Base-by-base conservation (phyloP, 2,113 vertebrate species). In the Aramus guarauna region DNA sequence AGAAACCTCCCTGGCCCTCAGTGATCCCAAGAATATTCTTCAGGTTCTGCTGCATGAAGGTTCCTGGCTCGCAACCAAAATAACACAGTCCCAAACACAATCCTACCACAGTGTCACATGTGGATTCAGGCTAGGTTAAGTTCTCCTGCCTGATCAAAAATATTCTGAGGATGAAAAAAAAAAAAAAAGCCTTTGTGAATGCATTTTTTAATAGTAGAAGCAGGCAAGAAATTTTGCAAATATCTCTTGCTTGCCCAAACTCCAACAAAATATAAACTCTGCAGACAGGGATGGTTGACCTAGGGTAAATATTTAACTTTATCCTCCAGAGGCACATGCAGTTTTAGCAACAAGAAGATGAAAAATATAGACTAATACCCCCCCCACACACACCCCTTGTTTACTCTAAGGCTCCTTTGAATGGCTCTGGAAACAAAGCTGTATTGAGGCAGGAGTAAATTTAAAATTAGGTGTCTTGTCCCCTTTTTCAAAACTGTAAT, bases 221-320 rank as follows among this genome's bases (percentile, higher is more conserved):
- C 48, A 87, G 73, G 73, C 69, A 75, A 87, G 62, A 67, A 86
- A 76, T 86, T 90, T 19, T 92, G 72, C 73, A 79, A 93, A 91
- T 88, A 79, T n/a, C 47, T 23, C 69, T 92, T 58, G 32, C 59
- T 88, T 90, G 88, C 87, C 85, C 55, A 60, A 97, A 94, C 81
- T 91, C 86, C 84, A 88, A 63, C 84, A 90, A 94, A 91, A 68
- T 86, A 85, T 78, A 91, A 94, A 88, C 93, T 78, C 68, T 83
- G 58, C 63, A 91, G 91, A 77, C 53, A 95, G 71, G 39, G 20
- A 71, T 81, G 60, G 75, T 78, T 96, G 88, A 95, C 80, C 58
- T 45, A 87, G 50, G 66, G 94, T 97, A 96, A 97, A 96, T 95
- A 82, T 96, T 97, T 97, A 96, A 97, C 95, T 95, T 92, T 39